Evolutionary conservation across 35 echinoderm and acorn worm genomes (phyloP), one percentile per base, ranked within the genome.

Genomic region (Stichopus chloronotus): DNA sequence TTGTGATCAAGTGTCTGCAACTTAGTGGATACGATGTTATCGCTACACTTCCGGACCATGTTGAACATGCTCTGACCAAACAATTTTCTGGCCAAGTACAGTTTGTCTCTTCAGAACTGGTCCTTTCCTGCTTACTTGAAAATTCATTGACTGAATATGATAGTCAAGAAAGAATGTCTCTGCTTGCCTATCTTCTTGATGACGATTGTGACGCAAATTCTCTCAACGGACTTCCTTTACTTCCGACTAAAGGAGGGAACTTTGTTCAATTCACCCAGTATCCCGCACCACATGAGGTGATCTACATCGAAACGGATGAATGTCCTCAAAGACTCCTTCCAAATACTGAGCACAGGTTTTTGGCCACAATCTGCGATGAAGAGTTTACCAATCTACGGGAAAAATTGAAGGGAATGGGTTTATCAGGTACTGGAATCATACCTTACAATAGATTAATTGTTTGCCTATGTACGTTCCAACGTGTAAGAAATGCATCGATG

Each of bases 171-270:
- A 14, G 57, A 52, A 12, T 87, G 14, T 87, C 9, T 9, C 53
- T 87, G 9, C 57, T 87, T 13, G 56, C 53, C 21, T 87, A 87
- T n/a, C 52, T 87, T 4, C 84, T 87, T 9, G 84, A 87, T 2
- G 59, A 87, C 10, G 6, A 57, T 4, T 23, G 21, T 20, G 16
- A 59, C 16, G 53, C 84, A 65, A 57, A 63, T 9, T 54, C 57
- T 25, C 7, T 61, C 8, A 23, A 87, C 20, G 57, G 84, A 10
- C 84, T 87, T 4, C 10, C 53, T 9, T 57, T 87, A 4, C 20
- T 87, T 14, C 84, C 84, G 12, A 87, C 84, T 57, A 9, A 23
- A 22, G 56, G 19, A 25, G 84, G 59, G 16, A 4, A 87, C 6
- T 87, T 87, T 87, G 24, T 57, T 61, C 9, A 22, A 20, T 87